Evolutionary conservation across 2,113 vertebrate species (phyloP).

Genomic region (Hipposideros armiger): DNA sequence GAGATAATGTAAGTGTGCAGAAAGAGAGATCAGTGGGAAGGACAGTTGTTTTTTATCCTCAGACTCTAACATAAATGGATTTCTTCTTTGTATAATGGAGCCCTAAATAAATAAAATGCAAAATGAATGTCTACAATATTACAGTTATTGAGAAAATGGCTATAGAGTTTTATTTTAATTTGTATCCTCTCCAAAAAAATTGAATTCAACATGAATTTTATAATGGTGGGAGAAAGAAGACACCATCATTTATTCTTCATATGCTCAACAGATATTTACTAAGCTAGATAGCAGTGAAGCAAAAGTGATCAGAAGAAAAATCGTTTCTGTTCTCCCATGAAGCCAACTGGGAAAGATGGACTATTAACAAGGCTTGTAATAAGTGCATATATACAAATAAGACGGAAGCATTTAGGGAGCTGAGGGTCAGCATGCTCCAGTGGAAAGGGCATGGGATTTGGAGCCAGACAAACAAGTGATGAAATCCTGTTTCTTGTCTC

Average conservation of each 20-base stretch:
- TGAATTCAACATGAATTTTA: neutral
- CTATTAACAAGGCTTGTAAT: neutral
- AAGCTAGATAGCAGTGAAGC: neutral
- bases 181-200: slow-evolving; percentile 30
- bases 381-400: neutral
- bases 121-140: neutral
- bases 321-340: neutral
- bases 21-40: neutral
- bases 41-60: neutral
- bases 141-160: neutral
- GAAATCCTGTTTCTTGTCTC: neutral
- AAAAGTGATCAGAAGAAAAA: neutral
- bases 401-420: neutral
- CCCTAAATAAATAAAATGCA: slow-evolving; percentile 41
- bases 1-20: neutral
- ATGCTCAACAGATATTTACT: neutral
- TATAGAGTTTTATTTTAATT: neutral
- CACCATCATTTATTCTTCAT: neutral
- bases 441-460: neutral
- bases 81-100: slow-evolving; percentile 4
- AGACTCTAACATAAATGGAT: neutral
- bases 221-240: neutral
- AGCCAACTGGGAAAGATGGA: neutral
- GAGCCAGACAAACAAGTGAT: neutral
- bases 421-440: neutral